Base-by-base conservation (phyloP, 2,888 invertebrate genomes). In the Netelia virgata region DNA sequence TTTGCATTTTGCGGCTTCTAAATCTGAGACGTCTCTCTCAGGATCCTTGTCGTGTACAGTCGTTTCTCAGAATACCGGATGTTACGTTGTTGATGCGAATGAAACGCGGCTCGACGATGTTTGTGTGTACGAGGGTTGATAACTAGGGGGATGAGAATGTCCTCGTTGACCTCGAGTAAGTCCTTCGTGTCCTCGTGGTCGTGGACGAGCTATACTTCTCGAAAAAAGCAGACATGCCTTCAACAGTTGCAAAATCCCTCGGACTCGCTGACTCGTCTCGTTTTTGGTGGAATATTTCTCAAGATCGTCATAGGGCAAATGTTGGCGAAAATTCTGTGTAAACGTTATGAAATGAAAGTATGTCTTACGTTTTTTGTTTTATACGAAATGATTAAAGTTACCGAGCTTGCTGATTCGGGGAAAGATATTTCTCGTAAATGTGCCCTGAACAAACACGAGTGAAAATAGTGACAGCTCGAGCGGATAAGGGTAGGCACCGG, bases 1-100 rank as follows among this genome's bases (percentile, higher is more conserved):
- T 91, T 92, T 90, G 90, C 90, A 90, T 91, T 91, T 90, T 90
- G 89, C 86, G 91, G 91, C 91, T 91, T 91, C 91, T 89, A 90
- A 91, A 91, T 91, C 90, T 91, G 90, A 89, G 90, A 90, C 89
- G 88, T 90, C 89, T 89, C 68, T 73, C 36, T 72, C 57, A n/a
- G 23, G 43, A 0, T 69, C 53, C 41, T 74, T 50, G 64, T 47
- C 50, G 16, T 61, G 47, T 55, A 55, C 50, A 64, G 28, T 23
- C 57, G 82, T 23, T 82, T 53, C 55, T 53, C 57, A 57, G 50
- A 36, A 16, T 77, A 18, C 53, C 36, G 28, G n/a, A 70, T 68
- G n/a, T 63, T 41, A 63, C 36, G 36, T 36, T n/a, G 36, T 36
- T 36, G 36, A 36, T 36, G 36, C 36, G 28, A 36, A 63, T 63